Base-by-base conservation (phyloP, 2,888 invertebrate species). In the Diploptera punctata region DNA sequence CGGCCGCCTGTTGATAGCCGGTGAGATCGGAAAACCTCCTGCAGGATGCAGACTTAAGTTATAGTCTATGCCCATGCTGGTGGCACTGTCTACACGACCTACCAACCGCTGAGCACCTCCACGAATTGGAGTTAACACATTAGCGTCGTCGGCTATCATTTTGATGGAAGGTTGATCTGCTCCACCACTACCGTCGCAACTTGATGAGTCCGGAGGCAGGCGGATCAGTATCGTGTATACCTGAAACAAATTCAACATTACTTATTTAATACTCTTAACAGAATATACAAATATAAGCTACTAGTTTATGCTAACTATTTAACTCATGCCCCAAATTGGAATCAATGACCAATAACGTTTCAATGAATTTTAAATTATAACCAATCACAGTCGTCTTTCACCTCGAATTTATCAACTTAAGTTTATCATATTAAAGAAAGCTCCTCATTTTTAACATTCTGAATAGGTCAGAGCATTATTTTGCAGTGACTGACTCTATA, bases 151-250 rank as follows among this genome's bases (percentile, higher is more conserved):
- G 72, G 93, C 91, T 77, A 94, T 94, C 94, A 95, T 94, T 83
- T 93, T 94, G 78, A 96, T 95, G 74, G 93, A 93, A 69, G 95
- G 91, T 71, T 84, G 84, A 62, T 79, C 79, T 13, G 75, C 60
- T 31, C 83, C 83, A 68, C 84, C 84, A 79, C 89, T 89, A 49
- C 87, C 85, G 74, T 88, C 87, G 71, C 87, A 84, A 77, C 70
- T 79, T 78, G 76, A 82, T 81, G 73, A 60, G 57, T 88, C 87
- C 71, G 89, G 88, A 19, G 96, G 95, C 77, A 98, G 86, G 79
- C 93, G 88, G 79, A 98, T 98, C 76, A 98, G 86, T 80, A 98
- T 97, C 73, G 97, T 97, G 86, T 97, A 98, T 54, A 97, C 94
- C 80, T 87, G 78, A 1, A 33, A 33, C 10, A 33, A 10, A 5